phyloP scores from a whole-genome alignment of 2,888 invertebrate species.

The Euplagia quadripunctaria region DNA sequence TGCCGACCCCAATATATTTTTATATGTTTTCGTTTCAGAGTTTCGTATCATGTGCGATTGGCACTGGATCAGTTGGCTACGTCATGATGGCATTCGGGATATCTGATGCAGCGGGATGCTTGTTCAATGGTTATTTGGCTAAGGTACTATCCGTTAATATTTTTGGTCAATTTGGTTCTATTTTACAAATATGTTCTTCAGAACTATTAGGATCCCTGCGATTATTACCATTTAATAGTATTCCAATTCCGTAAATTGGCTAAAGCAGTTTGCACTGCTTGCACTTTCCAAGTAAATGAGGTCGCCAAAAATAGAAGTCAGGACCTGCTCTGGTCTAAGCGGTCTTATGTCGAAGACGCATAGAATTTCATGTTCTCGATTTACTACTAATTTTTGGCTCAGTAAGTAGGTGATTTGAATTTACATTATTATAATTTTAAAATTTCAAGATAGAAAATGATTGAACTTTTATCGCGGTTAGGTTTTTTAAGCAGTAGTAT shows the following conservation, averaged over 20 bases:
- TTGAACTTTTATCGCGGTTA: no score
- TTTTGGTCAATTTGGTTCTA: neutral
- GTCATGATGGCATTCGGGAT: constrained; percentile 90
- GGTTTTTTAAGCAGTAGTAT: neutral
- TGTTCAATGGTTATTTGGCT: constrained; percentile 75
- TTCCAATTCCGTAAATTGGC: neutral
- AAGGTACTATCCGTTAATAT: constrained; percentile 60
- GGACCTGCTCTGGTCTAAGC: no score
- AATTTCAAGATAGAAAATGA: no score
- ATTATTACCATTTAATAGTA: neutral
- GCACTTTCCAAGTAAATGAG: no score
- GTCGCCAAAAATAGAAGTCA: no score
- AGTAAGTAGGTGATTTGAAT: neutral
- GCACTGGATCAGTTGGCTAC: constrained; percentile 90
- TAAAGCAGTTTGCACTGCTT: no score
- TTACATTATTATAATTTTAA: no score
- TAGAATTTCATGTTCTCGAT: no score
- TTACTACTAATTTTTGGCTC: neutral
- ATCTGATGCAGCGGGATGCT: constrained; percentile 88
- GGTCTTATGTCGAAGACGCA: no score
- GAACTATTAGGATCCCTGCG: neutral
- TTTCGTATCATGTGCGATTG: constrained; percentile 87
- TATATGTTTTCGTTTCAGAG: no score
- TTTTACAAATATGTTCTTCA: neutral
- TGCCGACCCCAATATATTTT: no score